A percentile compares a stretch with the other conserved stretches of the same genome.
Evolutionary conservation across 2,797 vertebrate genomes (phyloP).

Genomic region (Megalops cyprinoides): DNA sequence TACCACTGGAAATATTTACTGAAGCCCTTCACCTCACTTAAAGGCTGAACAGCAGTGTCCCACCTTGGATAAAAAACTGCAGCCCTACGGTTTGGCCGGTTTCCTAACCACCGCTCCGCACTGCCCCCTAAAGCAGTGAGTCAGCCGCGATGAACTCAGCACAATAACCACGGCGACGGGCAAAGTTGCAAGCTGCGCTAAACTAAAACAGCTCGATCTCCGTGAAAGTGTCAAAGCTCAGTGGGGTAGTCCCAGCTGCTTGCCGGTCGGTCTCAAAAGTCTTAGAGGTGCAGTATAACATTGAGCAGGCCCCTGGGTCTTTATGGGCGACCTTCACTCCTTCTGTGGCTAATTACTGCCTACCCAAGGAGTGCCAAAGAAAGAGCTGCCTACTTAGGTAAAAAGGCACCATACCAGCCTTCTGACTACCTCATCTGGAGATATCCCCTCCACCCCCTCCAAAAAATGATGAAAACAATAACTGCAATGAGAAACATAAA

Average conservation of each 20-base stretch:
- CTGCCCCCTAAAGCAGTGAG: neutral
- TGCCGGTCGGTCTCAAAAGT: neutral
- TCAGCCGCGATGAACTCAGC: neutral
- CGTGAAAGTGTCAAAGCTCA: neutral
- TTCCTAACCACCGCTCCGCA: neutral
- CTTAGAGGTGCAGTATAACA: neutral
- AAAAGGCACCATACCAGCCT: neutral
- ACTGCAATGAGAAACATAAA: neutral
- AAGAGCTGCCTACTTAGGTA: neutral
- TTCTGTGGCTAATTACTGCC: neutral
- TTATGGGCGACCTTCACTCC: neutral
- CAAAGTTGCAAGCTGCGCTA: neutral
- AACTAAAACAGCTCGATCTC: neutral
- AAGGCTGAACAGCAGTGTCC: neutral
- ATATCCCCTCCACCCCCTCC: neutral
- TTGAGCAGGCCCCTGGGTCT: neutral
- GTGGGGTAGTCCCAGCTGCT: neutral
- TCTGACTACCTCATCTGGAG: neutral
- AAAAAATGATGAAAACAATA: neutral
- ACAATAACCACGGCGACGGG: neutral
- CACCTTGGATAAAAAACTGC: neutral
- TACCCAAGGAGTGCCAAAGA: neutral
- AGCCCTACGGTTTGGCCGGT: neutral
- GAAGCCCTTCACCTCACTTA: too few relatives aligned
- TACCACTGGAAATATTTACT: too few relatives aligned